phyloP scores from a whole-genome alignment of 2,888 invertebrate genomes.

The Agonopterix alstromeriana region DNA sequence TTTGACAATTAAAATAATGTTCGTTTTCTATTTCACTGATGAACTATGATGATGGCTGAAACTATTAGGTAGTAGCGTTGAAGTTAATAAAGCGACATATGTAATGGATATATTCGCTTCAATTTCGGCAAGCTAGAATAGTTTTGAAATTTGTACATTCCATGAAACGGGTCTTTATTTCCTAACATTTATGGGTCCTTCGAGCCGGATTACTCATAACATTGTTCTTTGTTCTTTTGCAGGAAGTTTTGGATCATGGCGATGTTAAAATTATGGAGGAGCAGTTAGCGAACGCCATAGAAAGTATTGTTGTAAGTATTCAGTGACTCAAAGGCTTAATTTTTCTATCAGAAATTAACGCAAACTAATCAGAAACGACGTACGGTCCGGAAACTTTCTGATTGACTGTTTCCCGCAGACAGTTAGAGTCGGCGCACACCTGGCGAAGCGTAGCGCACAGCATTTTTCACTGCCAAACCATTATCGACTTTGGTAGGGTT shows the following conservation, averaged over 20 bases:
- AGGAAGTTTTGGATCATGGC: slow-evolving; percentile 71
- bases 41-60: too few relatives aligned
- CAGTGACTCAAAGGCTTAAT: not conserved
- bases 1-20: too few relatives aligned
- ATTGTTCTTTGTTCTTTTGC: slow-evolving; percentile 16
- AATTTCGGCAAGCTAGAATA: slow-evolving; percentile 6
- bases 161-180: too few relatives aligned
- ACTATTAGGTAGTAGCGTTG: too few relatives aligned
- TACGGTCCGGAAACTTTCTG: too few relatives aligned
- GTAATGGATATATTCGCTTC: slow-evolving; percentile 8
- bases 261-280: slow-evolving; percentile 74
- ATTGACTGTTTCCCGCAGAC: too few relatives aligned
- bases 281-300: slow-evolving; percentile 70
- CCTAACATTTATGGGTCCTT: not conserved
- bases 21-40: not conserved
- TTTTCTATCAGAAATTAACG: too few relatives aligned
- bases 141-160: not conserved
- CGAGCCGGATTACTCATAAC: not conserved
- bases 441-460: too few relatives aligned
- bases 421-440: too few relatives aligned
- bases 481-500: too few relatives aligned
- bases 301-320: slow-evolving; percentile 72
- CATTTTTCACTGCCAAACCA: too few relatives aligned
- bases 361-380: too few relatives aligned
- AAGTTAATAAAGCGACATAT: not conserved